Base-by-base conservation (phyloP, 1,140 invertebrate species). In the Tenebrio molitor region DNA sequence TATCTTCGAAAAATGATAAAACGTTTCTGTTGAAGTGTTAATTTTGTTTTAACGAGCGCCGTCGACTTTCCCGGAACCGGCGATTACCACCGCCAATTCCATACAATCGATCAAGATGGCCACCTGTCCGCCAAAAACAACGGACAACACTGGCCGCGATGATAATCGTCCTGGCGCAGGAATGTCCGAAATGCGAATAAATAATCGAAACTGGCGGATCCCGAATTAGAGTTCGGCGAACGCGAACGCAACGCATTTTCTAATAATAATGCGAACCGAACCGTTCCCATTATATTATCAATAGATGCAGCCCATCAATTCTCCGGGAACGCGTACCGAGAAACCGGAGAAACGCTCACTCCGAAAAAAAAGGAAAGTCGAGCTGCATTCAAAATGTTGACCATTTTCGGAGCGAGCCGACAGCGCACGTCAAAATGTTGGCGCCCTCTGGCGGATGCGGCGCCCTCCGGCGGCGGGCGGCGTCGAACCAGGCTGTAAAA, bases 351-450 rank as follows among this genome's bases (percentile, higher is more conserved):
- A 53, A 53, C 46, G 36, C 25, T 29, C 2, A 12, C n/a, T n/a
- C 6, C 2, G 36, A 39, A 12, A 39, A n/a, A n/a, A 12, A 39
- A 12, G 12, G 36, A 39, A 39, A 39, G 36, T 39, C n/a, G 5
- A 29, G 7, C 46, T 53, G 50, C 50, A 50, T 50, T 50, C 17
- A 50, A 50, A 50, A 50, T 50, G 50, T 14, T 29, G 50, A 1
- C 50, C 50, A 12, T 58, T 58, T 58, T 58, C 12, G 50, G 50
- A 19, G 17, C 17, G 15, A 16, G 12, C 12, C 1, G 10, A 34
- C 50, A 58, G 50, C 21, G 50, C 8, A 29, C 2, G 23, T 58
- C 50, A 58, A 58, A 58, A 58, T 58, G 50, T 58, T 58, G 46
- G 23, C 44, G 44, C 44, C 44, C 15, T 50, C 44, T 50, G 5